These are phyloP conservation scores for Elephantulus edwardii DNA, from an alignment of 2,113 vertebrate genomes.

Conservation along the genomic window DNA sequence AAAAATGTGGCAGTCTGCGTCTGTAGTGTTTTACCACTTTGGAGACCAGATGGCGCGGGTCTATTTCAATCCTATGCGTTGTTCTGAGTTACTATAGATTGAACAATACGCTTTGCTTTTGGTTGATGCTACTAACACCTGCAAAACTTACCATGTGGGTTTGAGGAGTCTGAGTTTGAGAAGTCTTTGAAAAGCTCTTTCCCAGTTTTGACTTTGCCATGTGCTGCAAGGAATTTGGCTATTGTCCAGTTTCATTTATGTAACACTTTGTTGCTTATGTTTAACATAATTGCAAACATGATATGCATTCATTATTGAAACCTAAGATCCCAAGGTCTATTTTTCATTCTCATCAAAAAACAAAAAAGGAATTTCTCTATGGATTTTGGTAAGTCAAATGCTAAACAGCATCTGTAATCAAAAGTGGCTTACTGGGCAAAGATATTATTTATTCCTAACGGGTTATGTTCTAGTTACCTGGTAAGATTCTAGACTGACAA, in stretches of 20 bases:
- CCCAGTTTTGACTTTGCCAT: constrained; percentile 64
- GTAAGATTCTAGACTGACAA: neutral
- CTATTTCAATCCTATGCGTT: neutral
- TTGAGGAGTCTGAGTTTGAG: constrained; percentile 49
- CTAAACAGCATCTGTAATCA: neutral
- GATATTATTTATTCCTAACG: neutral
- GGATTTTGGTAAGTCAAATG: constrained; percentile 27
- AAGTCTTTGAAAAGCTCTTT: constrained; percentile 42
- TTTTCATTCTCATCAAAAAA: constrained; percentile 59
- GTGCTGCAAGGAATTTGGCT: constrained; percentile 76
- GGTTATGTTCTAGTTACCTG: neutral
- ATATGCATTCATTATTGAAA: constrained; percentile 77
- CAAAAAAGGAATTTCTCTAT: constrained; percentile 34
- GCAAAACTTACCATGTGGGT: neutral
- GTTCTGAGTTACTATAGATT: too few species aligned
- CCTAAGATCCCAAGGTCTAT: constrained; percentile 42
- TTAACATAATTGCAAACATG: constrained; percentile 81
- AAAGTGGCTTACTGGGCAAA: neutral
- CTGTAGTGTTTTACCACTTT: too few species aligned
- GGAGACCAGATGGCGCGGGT: neutral
- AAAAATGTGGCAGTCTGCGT: neutral
- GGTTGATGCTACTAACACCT: neutral
- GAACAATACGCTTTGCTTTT: too few species aligned
- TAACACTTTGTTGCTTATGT: constrained; percentile 76
- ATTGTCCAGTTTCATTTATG: constrained; percentile 79